Evolutionary conservation across 2,888 invertebrate genomes (phyloP).

Genomic region (Lottia scabra): DNA sequence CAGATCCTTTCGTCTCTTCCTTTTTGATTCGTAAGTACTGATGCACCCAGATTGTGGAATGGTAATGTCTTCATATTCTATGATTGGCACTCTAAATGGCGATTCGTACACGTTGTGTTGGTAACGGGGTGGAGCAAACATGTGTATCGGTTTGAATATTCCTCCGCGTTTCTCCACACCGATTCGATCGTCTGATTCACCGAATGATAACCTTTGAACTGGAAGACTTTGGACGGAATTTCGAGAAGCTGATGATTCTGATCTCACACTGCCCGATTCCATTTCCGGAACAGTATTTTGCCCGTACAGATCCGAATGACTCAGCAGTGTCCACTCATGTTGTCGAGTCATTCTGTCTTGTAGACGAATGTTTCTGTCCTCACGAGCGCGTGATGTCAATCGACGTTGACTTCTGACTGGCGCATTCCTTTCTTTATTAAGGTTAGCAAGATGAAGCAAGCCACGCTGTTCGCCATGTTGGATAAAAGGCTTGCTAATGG

Average conservation of each 20-base stretch:
- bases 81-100: background rate
- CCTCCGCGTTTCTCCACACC: background rate
- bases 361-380: background rate
- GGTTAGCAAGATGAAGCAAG: background rate
- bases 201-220: background rate
- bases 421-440: background rate
- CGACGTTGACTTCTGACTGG: background rate
- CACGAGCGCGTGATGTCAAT: background rate
- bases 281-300: background rate
- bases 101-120: background rate
- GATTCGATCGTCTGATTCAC: background rate
- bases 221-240: background rate
- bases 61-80: background rate
- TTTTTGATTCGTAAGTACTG: background rate
- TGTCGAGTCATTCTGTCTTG: background rate
- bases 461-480: background rate
- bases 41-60: background rate
- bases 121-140: background rate
- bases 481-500: no score
- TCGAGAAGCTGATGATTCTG: background rate
- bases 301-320: background rate
- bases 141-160: background rate
- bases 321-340: background rate
- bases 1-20: background rate
- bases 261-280: background rate